These are phyloP conservation scores for Cyclura pinguis DNA, from an alignment of 2,797 vertebrate species.

Conservation along the genomic window DNA sequence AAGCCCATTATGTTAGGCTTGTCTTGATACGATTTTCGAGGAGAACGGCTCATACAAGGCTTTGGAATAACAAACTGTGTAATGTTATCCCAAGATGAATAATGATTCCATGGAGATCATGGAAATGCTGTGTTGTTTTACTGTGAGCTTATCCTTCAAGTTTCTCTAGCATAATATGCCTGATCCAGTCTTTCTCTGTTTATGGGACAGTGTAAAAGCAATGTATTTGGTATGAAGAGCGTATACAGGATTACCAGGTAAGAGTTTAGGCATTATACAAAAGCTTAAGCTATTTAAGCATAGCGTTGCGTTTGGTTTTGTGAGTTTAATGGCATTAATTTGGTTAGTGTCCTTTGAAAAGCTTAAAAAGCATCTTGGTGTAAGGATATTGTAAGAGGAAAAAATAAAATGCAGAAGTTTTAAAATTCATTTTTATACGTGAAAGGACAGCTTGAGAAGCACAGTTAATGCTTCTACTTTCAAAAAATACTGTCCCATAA, in stretches of 20 bases:
- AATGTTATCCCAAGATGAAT: not conserved
- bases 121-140: not conserved
- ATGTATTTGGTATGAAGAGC: not conserved
- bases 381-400: not conserved
- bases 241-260: not conserved
- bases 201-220: not conserved
- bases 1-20: not conserved
- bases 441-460: not conserved
- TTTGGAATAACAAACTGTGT: not conserved
- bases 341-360: not conserved
- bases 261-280: not conserved
- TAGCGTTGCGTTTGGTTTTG: not conserved
- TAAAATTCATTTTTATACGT: not conserved
- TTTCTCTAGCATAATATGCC: not conserved
- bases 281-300: not conserved
- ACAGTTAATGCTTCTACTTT: not conserved
- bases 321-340: not conserved
- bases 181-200: not conserved
- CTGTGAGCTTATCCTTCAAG: not conserved
- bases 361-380: not conserved
- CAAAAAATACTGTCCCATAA: slow-evolving; percentile 5
- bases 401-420: not conserved
- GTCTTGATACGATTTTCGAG: not conserved
- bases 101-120: not conserved
- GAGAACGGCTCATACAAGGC: no score